phyloP scores from a whole-genome alignment of 1,140 invertebrate species.

The Micrasema minimum region DNA sequence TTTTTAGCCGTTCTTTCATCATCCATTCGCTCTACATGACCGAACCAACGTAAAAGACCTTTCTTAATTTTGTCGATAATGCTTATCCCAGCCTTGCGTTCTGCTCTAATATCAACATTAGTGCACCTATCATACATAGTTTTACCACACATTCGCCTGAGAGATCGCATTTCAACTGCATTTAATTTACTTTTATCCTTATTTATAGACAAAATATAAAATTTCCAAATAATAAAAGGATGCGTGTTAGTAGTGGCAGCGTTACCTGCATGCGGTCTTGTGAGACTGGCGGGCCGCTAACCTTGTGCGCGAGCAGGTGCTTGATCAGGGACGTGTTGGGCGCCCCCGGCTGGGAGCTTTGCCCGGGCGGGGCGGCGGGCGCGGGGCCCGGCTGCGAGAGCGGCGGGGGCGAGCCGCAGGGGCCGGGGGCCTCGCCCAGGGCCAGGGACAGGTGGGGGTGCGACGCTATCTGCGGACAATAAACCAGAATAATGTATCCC shows the following conservation, averaged over 20 bases:
- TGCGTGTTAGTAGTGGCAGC: conserved; percentile 46
- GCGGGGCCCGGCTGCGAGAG: conserved; percentile 54
- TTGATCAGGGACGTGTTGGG: conserved; percentile 62
- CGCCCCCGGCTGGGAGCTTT: conserved; percentile 42
- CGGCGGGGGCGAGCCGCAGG: conserved; percentile 42
- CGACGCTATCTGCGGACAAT: conserved; percentile 30
- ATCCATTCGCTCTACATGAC: too few relatives aligned
- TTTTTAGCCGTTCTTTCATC: too few relatives aligned
- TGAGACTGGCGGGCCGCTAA: conserved; percentile 61
- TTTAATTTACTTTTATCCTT: too few relatives aligned
- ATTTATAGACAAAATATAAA: too few relatives aligned
- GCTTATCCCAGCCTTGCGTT: too few relatives aligned
- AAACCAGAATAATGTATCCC: not conserved
- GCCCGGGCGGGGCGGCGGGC: conserved; percentile 42
- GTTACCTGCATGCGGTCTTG: conserved; percentile 53
- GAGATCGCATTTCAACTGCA: too few relatives aligned
- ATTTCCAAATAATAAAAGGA: too few relatives aligned
- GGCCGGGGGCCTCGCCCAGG: conserved; percentile 10
- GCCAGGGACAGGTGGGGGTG: conserved; percentile 41
- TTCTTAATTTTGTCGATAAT: too few relatives aligned
- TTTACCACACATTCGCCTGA: too few relatives aligned
- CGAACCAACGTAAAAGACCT: too few relatives aligned
- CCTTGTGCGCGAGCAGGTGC: conserved; percentile 66
- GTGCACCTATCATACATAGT: too few relatives aligned
- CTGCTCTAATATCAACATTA: too few relatives aligned